phyloP scores from a whole-genome alignment of 2,888 invertebrate genomes.

The Ichneumon xanthorius region DNA sequence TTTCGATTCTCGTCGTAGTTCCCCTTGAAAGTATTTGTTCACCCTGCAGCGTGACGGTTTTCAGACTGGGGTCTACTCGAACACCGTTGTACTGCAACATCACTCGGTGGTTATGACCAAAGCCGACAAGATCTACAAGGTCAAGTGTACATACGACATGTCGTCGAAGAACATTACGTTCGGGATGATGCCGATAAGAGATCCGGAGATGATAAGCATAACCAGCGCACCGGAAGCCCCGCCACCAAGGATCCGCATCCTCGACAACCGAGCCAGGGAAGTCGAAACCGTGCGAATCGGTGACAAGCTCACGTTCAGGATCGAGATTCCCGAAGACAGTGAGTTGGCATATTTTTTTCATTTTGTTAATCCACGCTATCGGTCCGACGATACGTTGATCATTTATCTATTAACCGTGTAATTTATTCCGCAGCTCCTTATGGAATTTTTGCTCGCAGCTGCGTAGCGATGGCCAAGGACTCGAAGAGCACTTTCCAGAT shows the following conservation, averaged over 20 bases:
- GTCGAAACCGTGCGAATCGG: constrained; percentile 98
- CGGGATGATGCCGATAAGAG: constrained; percentile 98
- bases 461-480: constrained; percentile 98
- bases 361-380: constrained; percentile 28
- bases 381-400: constrained; percentile 2
- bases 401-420: constrained; percentile 42
- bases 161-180: constrained; percentile 98
- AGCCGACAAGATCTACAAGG: constrained; percentile 98
- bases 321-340: constrained; percentile 98
- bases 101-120: constrained; percentile 98
- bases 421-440: constrained; percentile 91
- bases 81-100: constrained; percentile 97
- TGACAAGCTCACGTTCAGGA: constrained; percentile 97
- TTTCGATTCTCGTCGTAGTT: constrained; percentile 46
- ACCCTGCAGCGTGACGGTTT: constrained; percentile 83
- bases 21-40: constrained; percentile 69
- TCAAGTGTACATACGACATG: constrained; percentile 98
- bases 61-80: constrained; percentile 96
- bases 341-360: constrained; percentile 84
- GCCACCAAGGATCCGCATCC: constrained; percentile 96
- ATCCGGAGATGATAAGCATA: constrained; percentile 98
- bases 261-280: constrained; percentile 94
- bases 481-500: constrained; percentile 98
- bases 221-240: constrained; percentile 98
- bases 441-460: constrained; percentile 97